Evolutionary conservation across 2,888 invertebrate genomes (phyloP).

Genomic region (Trypoxylon attenuatum): DNA sequence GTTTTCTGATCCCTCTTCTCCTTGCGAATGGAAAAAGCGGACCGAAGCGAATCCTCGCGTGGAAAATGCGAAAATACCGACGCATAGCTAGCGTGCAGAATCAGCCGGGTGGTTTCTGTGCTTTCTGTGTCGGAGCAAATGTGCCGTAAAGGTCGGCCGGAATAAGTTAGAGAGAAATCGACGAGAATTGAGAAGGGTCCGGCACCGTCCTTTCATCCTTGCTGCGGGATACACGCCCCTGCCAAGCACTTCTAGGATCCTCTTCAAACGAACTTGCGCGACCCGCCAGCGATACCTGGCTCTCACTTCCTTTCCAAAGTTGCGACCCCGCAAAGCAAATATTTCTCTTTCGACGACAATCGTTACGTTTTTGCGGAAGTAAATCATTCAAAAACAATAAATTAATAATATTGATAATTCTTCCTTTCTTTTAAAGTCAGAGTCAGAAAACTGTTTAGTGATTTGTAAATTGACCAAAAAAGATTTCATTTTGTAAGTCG

Average conservation of each 20-base stretch:
- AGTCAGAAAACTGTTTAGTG: too few species aligned
- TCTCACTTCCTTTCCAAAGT: background rate
- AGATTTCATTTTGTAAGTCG: too few species aligned
- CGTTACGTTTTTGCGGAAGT: background rate
- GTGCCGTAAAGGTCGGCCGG: constrained; percentile 36
- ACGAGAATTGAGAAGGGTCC: constrained; percentile 35
- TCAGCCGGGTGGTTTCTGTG: background rate
- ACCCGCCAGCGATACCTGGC: constrained; percentile 38
- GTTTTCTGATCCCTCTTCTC: background rate
- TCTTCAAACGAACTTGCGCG: constrained; percentile 41
- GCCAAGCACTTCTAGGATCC: constrained; percentile 20
- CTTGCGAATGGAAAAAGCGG: background rate
- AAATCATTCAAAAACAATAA: too few species aligned
- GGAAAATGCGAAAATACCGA: constrained; percentile 16
- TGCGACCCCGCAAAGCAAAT: background rate
- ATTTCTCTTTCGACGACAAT: background rate
- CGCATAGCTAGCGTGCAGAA: background rate
- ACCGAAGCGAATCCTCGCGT: background rate
- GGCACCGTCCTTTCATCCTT: constrained; percentile 52
- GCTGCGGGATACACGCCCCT: constrained; percentile 53
- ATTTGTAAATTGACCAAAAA: too few species aligned
- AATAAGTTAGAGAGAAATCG: constrained; percentile 32
- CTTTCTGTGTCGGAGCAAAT: constrained; percentile 25
- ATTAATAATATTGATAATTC: too few species aligned
- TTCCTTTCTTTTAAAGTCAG: too few species aligned